phyloP scores from a whole-genome alignment of 2,113 vertebrate genomes.

The Anseranas semipalmata region DNA sequence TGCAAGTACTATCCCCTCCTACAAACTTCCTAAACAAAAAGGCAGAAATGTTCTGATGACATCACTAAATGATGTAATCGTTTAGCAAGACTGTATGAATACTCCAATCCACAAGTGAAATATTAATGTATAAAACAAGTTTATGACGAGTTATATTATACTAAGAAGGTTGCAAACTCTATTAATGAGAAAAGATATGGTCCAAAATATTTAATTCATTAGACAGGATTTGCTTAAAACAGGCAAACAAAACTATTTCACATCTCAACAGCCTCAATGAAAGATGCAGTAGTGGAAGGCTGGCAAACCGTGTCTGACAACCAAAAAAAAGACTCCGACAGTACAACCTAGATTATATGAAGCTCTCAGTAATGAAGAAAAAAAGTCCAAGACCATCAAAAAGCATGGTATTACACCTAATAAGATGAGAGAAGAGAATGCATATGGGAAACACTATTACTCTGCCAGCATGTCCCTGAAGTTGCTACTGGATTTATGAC shows the following conservation, averaged over 20 bases:
- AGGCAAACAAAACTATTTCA: not conserved
- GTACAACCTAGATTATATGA: not conserved
- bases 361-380: not conserved
- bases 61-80: not conserved
- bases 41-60: not conserved
- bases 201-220: not conserved
- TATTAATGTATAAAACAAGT: not conserved
- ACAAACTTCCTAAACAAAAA: not conserved
- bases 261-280: not conserved
- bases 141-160: not conserved
- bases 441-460: not conserved
- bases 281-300: not conserved
- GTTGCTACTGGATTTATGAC: not conserved
- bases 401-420: not conserved
- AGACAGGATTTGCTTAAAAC: not conserved
- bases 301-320: not conserved
- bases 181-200: not conserved
- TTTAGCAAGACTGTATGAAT: not conserved
- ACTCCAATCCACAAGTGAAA: not conserved
- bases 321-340: not conserved
- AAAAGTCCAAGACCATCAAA: not conserved
- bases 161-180: not conserved
- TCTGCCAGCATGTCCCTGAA: not conserved
- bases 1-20: not conserved
- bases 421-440: not conserved